A percentile compares a stretch with the other conserved stretches of the same genome.
phyloP scores from a whole-genome alignment of 1,140 invertebrate species.

The Habropoda laboriosa region DNA sequence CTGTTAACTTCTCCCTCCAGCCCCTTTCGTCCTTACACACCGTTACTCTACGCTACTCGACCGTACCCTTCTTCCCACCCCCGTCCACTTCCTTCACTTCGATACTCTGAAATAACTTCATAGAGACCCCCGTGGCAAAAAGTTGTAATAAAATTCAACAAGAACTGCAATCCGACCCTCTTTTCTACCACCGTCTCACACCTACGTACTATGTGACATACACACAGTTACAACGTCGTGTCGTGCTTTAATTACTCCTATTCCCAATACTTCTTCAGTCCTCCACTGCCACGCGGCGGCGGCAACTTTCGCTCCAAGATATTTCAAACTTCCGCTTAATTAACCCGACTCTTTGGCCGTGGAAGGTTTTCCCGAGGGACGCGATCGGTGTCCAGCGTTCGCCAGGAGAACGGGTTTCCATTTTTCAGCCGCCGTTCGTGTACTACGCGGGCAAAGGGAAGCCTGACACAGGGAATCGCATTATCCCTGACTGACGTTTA shows the following conservation, averaged over 20 bases:
- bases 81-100: not conserved
- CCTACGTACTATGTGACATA: no score
- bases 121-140: not conserved
- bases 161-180: not conserved
- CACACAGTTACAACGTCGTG: not conserved
- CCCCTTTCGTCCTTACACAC: no score
- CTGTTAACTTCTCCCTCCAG: not conserved
- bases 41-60: not conserved
- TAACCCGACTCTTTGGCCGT: not conserved
- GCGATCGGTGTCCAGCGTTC: not conserved
- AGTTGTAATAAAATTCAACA: constrained; percentile 7
- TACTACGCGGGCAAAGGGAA: no score
- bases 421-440: constrained; percentile 12
- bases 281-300: not conserved
- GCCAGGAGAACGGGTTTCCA: not conserved
- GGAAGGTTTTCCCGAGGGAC: not conserved
- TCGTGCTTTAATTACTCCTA: constrained; percentile 21
- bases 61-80: not conserved
- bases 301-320: not conserved
- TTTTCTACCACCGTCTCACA: not conserved
- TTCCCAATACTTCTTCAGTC: constrained; percentile 1
- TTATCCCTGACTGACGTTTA: constrained; percentile 55
- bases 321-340: constrained; percentile 34
- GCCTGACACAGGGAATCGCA: constrained; percentile 37
- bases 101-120: constrained; percentile 19